A percentile compares a stretch with the other conserved stretches of the same genome.
Evolutionary conservation across 2,888 invertebrate genomes (phyloP).

Genomic region (Cheilosia soror): DNA sequence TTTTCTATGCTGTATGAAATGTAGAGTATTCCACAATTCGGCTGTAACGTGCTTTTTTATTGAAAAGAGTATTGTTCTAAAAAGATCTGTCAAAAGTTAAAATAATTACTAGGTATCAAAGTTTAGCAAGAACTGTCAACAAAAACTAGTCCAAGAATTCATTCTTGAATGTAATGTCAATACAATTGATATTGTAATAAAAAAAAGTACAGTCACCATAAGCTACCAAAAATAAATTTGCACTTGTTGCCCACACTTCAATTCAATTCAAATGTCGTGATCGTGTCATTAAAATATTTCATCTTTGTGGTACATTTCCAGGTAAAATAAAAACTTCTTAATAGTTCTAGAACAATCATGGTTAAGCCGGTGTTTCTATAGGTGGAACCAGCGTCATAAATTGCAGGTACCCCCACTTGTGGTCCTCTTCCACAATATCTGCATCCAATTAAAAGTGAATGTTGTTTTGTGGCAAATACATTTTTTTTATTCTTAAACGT

Average conservation of each 20-base stretch:
- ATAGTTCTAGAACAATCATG: not conserved
- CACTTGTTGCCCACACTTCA: not conserved
- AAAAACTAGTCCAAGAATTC: not conserved
- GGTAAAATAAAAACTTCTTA: not conserved
- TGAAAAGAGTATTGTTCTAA: not conserved
- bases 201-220: constrained; percentile 1
- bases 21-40: too few species aligned
- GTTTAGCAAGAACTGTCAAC: too few species aligned
- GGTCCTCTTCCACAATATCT: constrained; percentile 1
- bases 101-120: too few species aligned
- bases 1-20: too few species aligned
- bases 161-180: not conserved
- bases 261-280: not conserved
- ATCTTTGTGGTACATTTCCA: not conserved
- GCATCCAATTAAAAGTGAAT: constrained; percentile 66
- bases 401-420: not conserved
- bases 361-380: constrained; percentile 14
- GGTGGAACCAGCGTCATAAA: constrained; percentile 10
- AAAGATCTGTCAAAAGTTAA: not conserved
- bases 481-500: constrained; percentile 50
- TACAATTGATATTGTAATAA: not conserved
- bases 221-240: not conserved
- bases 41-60: too few species aligned
- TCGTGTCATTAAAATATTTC: not conserved
- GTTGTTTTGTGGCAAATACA: constrained; percentile 61